Percentiles rank a stretch among this genome's conserved stretches.
Evolutionary conservation across 2,888 invertebrate genomes (phyloP).

Genomic region (Eilema griseolum): DNA sequence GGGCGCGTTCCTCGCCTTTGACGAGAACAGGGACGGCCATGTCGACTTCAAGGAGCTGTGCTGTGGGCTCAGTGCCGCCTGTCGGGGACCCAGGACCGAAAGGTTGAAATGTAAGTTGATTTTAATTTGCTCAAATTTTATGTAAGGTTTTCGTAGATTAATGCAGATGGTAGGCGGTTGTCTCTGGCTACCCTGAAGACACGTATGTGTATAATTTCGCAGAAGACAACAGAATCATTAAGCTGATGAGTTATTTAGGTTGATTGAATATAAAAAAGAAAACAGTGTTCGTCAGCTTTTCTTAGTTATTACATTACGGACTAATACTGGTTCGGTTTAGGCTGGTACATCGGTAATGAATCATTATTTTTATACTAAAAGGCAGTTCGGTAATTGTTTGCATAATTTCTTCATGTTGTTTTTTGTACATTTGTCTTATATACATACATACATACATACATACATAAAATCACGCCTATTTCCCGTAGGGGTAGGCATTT

Average conservation of each 20-base stretch:
- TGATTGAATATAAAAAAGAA: too few species aligned
- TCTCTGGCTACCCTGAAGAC: too few species aligned
- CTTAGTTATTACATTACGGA: background rate
- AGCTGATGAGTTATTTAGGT: too few species aligned
- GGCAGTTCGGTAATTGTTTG: background rate
- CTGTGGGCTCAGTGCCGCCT: conserved; percentile 97
- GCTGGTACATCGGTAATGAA: background rate
- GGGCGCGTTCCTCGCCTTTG: conserved; percentile 94
- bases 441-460: too few species aligned
- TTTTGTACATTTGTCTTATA: too few species aligned
- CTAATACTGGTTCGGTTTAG: background rate
- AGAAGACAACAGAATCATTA: too few species aligned
- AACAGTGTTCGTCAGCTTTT: too few species aligned
- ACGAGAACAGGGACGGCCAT: conserved; percentile 96
- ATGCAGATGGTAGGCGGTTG: too few species aligned
- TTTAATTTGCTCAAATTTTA: background rate
- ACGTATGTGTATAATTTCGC: too few species aligned
- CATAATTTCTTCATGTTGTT: background rate
- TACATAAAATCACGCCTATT: too few species aligned
- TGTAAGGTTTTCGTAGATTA: too few species aligned
- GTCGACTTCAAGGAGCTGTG: conserved; percentile 98
- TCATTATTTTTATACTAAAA: background rate
- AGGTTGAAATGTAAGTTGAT: conserved; percentile 92
- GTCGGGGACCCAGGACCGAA: conserved; percentile 95
- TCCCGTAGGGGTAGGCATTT: too few species aligned